Evolutionary conservation across 2,113 vertebrate species (phyloP), one percentile per base, ranked within the genome.

Genomic region (Podarcis raffonei): DNA sequence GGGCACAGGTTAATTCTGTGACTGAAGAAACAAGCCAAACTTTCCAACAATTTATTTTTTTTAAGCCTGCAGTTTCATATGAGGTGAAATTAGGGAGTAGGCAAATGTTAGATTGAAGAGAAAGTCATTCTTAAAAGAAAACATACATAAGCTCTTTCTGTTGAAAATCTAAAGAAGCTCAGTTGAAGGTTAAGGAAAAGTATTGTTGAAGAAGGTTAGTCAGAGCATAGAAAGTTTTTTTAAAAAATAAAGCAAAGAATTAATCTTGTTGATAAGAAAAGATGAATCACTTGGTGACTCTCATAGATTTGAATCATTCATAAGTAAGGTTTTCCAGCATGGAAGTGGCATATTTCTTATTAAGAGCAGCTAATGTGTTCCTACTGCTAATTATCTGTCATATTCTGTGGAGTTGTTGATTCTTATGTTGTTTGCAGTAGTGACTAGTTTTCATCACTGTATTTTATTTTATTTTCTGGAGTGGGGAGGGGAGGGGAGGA

Each of bases 261-360:
- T 87, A 57, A 15, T 69, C 65, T 48, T 87, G 77, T 57, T 87
- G 65, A 87, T 80, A 87, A 87, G 65, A 48, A 78, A 71, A 80
- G 77, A 87, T 35, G 65, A 69, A 87, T 87, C 42, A 35, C 85
- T 80, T 37, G 23, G 42, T 35, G 42, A 27, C 23, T 57, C 69
- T 69, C 65, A 53, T 80, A 48, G 42, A 37, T 75, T 59, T 80
- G 42, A 87, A 80, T 80, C 65, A 80, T 87, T 87, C 75, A 87
- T 80, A 87, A 79, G 7, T 25, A 23, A 57, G 2, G n/a, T 20
- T 37, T 48, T 71, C 76, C 53, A 32, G 62, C n/a, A 25, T 5
- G 13, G 65, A 87, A 32, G 20, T 35, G 69, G 30, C 30, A 71
- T 66, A 78, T 30, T 22, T 59, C 6, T 79, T 71, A 80, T 71